Conservation (phyloP, 2,113 vertebrate species). For the Rhinogobius similis region DNA sequence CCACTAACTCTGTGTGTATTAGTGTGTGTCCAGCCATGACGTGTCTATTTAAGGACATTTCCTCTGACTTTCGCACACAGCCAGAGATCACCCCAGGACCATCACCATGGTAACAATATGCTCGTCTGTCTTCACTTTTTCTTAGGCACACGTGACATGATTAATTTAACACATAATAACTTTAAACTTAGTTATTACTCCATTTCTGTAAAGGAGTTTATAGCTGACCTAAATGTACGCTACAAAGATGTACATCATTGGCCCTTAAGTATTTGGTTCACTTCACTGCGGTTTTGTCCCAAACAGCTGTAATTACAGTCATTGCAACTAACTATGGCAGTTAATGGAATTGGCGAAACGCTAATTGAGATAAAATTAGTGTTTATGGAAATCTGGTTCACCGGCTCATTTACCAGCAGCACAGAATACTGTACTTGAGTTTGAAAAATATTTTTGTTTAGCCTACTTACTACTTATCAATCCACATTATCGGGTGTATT, state of each 20-base stretch:
- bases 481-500: conserved; percentile 14
- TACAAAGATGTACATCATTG: not conserved
- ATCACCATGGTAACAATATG: conserved; percentile 44
- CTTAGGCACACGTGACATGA: not conserved
- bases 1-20: conserved; percentile 35
- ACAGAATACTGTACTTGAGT: not conserved
- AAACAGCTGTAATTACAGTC: conserved; percentile 3
- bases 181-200: too few relatives aligned
- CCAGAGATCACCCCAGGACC: conserved; percentile 6
- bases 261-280: not conserved
- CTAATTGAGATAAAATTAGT: not conserved
- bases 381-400: not conserved
- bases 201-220: too few relatives aligned
- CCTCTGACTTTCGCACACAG: conserved; percentile 23
- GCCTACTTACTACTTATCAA: not conserved
- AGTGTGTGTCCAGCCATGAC: conserved; percentile 48
- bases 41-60: conserved; percentile 63
- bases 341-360: not conserved
- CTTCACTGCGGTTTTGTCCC: not conserved
- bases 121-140: conserved; percentile 16
- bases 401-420: not conserved
- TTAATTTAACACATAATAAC: too few relatives aligned
- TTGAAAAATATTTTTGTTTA: not conserved
- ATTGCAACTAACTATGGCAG: not conserved
- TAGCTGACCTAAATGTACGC: not conserved